Conservation (phyloP, 37 sponge, comb jelly and placozoan genomes). For the Oscarella lobularis region DNA sequence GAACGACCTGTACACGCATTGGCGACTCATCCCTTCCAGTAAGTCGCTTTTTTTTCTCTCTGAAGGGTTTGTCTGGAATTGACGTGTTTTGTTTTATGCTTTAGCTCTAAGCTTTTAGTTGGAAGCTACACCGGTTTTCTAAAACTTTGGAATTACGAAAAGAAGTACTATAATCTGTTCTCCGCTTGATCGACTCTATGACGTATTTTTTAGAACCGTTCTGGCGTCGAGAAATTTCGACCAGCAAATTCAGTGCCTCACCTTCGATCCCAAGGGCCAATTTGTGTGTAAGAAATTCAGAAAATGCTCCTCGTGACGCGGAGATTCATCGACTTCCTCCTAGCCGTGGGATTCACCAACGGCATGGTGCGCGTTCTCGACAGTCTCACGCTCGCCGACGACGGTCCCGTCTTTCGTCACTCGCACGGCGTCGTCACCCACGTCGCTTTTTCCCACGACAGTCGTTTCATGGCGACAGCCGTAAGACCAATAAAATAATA, state of each 20-base stretch:
- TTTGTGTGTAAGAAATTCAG: constrained; percentile 29
- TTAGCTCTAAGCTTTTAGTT: constrained; percentile 20
- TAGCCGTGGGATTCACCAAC: constrained; percentile 80
- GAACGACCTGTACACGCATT: constrained; percentile 57
- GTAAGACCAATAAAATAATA: constrained; percentile 21
- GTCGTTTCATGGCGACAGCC: constrained; percentile 75
- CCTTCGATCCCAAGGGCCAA: constrained; percentile 55
- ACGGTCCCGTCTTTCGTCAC: constrained; percentile 42
- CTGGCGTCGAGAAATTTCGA: constrained; percentile 31
- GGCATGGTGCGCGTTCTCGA: constrained; percentile 67
- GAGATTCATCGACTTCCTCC: not conserved
- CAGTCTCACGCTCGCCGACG: constrained; percentile 52
- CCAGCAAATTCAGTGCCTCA: constrained; percentile 50
- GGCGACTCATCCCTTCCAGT: constrained; percentile 64
- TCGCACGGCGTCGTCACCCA: constrained; percentile 75
- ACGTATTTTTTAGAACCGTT: constrained; percentile 18
- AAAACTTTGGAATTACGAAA: constrained; percentile 88
- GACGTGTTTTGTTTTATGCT: not conserved
- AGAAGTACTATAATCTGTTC: constrained; percentile 64
- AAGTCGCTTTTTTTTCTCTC: no score
- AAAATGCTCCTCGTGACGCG: no score
- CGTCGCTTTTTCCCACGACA: constrained; percentile 86
- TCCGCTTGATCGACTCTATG: not conserved
- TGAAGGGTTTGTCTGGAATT: not conserved
- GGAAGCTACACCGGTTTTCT: constrained; percentile 77